phyloP scores from a whole-genome alignment of 2,888 invertebrate species.

The Chaetoderma sp. region DNA sequence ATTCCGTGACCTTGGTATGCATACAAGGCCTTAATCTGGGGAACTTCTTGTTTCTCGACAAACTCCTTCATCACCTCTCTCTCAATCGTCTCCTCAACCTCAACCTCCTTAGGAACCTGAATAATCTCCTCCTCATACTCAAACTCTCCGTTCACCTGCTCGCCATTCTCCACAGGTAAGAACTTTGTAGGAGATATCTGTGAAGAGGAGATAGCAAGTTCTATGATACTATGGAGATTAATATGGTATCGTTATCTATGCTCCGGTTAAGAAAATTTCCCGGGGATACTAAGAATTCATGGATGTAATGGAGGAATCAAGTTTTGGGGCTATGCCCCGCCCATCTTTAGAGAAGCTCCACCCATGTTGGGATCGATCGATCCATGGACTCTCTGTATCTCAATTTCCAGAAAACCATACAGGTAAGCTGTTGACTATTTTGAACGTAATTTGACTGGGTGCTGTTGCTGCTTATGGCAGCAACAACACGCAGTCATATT shows the following conservation, averaged over 20 bases:
- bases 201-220: conserved; percentile 1
- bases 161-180: conserved; percentile 54
- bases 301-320: no score
- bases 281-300: no score
- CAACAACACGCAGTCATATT: no score
- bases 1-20: conserved; percentile 94
- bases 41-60: conserved; percentile 86
- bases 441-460: no score
- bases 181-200: conserved; percentile 66
- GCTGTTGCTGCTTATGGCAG: no score
- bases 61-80: conserved; percentile 87
- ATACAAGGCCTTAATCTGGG: conserved; percentile 85
- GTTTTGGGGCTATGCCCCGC: no score
- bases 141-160: conserved; percentile 50
- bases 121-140: conserved; percentile 77
- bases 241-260: background rate
- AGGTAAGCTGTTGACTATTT: no score
- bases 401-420: no score
- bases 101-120: conserved; percentile 89
- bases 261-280: no score
- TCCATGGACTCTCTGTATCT: no score
- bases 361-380: no score
- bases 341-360: no score
- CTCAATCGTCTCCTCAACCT: conserved; percentile 92
- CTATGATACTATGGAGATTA: background rate